A percentile compares a stretch with the other conserved stretches of the same genome.
These are phyloP conservation scores for Atherinomorus stipes DNA, from an alignment of 2,113 vertebrate genomes.

Conservation along the genomic window DNA sequence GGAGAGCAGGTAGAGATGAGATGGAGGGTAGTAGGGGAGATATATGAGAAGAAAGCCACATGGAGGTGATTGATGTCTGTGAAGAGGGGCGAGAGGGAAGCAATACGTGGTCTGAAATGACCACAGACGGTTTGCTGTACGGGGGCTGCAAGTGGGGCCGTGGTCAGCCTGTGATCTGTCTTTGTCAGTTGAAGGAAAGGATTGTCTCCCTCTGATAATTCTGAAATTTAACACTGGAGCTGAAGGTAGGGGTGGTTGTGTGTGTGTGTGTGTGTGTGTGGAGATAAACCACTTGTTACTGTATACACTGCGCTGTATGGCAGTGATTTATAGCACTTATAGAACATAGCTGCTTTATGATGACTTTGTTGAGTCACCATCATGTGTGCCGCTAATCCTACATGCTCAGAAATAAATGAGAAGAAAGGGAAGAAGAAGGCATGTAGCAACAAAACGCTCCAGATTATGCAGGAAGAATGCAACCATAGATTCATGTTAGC, in stretches of 20 bases:
- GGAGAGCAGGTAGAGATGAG: conserved; percentile 61
- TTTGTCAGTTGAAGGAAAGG: conserved; percentile 61
- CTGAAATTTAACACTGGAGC: conserved; percentile 36
- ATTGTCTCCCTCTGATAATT: conserved; percentile 54
- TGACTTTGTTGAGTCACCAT: conserved; percentile 68
- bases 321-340: conserved; percentile 72
- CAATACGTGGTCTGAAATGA: conserved; percentile 44
- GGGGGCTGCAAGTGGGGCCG: conserved; percentile 28
- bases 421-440: neutral
- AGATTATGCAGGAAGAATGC: neutral
- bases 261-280: conserved; percentile 35
- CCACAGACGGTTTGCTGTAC: conserved; percentile 51
- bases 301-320: conserved; percentile 5
- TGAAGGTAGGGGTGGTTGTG: conserved; percentile 30
- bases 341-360: conserved; percentile 40
- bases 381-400: conserved; percentile 34
- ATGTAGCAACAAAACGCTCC: neutral
- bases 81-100: conserved; percentile 25
- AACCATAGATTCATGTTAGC: neutral
- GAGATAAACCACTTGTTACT: conserved; percentile 12
- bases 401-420: neutral
- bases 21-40: conserved; percentile 62
- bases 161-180: conserved; percentile 59
- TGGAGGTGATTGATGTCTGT: conserved; percentile 64
- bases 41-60: conserved; percentile 62